Evolutionary conservation across 2,888 invertebrate genomes (phyloP).

Genomic region (Boloria selene): DNA sequence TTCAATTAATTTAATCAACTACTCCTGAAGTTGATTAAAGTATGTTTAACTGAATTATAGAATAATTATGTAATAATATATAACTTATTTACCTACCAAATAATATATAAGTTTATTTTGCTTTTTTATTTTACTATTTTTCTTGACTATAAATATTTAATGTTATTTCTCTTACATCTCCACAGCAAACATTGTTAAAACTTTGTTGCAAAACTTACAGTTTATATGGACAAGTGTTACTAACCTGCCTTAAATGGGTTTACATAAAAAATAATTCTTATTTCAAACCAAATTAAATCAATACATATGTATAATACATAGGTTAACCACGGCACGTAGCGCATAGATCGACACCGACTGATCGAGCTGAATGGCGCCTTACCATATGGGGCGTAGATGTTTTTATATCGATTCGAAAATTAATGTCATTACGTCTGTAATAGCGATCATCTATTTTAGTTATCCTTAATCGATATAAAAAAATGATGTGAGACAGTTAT

Average conservation of each 20-base stretch:
- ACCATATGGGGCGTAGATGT: constrained; percentile 58
- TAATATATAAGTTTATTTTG: no score
- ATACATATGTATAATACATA: constrained; percentile 34
- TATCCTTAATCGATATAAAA: background rate
- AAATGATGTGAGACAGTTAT: no score
- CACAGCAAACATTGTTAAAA: no score
- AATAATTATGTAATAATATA: no score
- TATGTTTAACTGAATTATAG: no score
- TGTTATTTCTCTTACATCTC: no score
- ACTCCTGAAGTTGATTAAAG: no score
- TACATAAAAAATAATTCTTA: constrained; percentile 11
- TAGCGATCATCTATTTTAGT: constrained; percentile 5
- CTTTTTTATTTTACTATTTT: no score
- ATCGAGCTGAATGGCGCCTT: constrained; percentile 58
- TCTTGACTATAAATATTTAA: no score
- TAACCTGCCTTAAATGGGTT: constrained; percentile 1
- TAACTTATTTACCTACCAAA: no score
- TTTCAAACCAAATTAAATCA: constrained; percentile 22
- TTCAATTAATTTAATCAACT: no score
- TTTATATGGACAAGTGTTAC: background rate
- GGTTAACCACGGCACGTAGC: constrained; percentile 51
- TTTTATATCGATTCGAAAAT: constrained; percentile 71
- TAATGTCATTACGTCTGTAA: constrained; percentile 55
- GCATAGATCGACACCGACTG: constrained; percentile 45
- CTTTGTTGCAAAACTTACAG: background rate